Percentiles rank a stretch among this genome's conserved stretches.
Conservation (phyloP, 2,888 invertebrate species). For the Agelastica alni region DNA sequence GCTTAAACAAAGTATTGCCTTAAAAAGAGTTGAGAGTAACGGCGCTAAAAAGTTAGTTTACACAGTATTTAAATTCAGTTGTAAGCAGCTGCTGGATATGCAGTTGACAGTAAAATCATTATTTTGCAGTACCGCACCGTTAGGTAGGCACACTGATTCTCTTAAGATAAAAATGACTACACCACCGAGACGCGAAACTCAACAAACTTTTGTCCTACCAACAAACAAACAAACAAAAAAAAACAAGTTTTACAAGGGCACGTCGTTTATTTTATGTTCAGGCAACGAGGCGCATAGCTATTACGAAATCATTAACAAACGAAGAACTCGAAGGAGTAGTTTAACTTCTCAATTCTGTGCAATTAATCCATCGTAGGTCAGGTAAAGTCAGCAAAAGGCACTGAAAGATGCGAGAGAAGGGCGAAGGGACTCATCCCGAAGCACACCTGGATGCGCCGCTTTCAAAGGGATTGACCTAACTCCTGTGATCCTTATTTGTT, state of each 20-base stretch:
- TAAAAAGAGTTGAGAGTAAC: too few species aligned
- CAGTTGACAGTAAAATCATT: too few species aligned
- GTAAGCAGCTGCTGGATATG: too few species aligned
- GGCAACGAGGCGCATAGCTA: constrained; percentile 29
- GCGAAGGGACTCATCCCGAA: constrained; percentile 24
- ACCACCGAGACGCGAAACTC: too few species aligned
- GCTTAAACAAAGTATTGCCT: too few species aligned
- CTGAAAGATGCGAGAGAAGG: constrained; percentile 1
- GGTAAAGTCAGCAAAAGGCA: constrained; percentile 43
- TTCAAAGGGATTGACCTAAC: constrained; percentile 58
- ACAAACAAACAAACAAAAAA: too few species aligned
- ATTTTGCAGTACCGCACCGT: too few species aligned
- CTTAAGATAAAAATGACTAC: too few species aligned
- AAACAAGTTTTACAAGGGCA: not conserved
- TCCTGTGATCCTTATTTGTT: constrained; percentile 58
- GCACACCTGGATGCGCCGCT: constrained; percentile 49
- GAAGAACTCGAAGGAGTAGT: constrained; percentile 29
- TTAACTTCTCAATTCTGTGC: constrained; percentile 44
- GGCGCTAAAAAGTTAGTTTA: too few species aligned
- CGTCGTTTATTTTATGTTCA: not conserved
- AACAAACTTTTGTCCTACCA: not conserved
- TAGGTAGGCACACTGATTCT: too few species aligned
- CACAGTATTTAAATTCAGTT: too few species aligned
- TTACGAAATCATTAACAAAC: constrained; percentile 37
- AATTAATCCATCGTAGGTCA: constrained; percentile 42